These are phyloP conservation scores for Plecotus auritus DNA, from an alignment of 2,113 vertebrate species.

Conservation along the genomic window DNA sequence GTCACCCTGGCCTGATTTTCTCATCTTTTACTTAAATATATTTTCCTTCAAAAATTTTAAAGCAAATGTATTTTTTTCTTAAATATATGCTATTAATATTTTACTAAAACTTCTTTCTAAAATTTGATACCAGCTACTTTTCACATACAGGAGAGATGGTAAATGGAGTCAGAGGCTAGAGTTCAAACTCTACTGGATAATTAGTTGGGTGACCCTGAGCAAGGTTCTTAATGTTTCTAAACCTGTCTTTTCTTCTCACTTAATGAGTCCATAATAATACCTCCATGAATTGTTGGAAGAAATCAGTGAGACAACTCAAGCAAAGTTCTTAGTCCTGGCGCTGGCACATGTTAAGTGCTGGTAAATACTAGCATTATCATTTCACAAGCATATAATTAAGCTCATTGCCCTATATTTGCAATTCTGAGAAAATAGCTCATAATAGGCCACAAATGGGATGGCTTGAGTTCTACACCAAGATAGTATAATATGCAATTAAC, in stretches of 20 bases:
- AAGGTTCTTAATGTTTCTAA: slow-evolving; percentile 12
- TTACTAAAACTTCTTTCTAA: slow-evolving; percentile 1
- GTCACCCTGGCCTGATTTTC: neutral
- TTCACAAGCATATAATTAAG: slow-evolving; percentile 52
- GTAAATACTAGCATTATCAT: slow-evolving; percentile 38
- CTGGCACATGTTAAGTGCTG: slow-evolving; percentile 28
- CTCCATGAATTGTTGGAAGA: neutral
- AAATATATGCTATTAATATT: neutral
- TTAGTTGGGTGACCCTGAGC: neutral
- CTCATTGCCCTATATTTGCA: slow-evolving; percentile 35
- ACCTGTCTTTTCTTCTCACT: slow-evolving; percentile 4
- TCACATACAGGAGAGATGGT: neutral
- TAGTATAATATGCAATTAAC: slow-evolving; percentile 7
- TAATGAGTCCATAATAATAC: neutral
- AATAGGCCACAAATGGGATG: neutral
- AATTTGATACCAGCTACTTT: neutral
- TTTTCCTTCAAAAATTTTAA: slow-evolving; percentile 6
- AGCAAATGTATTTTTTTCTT: neutral
- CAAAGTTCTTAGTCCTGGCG: slow-evolving; percentile 34
- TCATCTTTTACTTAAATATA: neutral
- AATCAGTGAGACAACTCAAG: slow-evolving; percentile 19
- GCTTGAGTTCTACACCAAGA: slow-evolving; percentile 20
- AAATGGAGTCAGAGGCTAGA: neutral
- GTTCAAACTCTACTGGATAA: neutral
- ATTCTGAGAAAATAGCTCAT: slow-evolving; percentile 53